Conservation (phyloP, 2,113 vertebrate species). For the Gracilinanus agilis region DNA sequence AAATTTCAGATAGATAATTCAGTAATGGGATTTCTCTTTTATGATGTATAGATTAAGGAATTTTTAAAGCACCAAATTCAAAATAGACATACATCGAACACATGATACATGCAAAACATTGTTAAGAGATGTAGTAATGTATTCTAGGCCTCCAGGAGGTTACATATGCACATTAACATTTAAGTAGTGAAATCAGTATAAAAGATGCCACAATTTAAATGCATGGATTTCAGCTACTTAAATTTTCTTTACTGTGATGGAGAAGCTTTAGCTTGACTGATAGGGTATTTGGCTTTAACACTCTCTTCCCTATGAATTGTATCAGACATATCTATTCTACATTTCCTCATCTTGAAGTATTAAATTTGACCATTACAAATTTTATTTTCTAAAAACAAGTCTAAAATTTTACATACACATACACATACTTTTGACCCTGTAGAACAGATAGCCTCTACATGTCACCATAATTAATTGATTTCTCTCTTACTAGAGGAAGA, state of each 20-base stretch:
- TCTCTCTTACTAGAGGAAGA: constrained; percentile 32
- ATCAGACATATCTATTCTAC: not conserved
- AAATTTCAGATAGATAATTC: constrained; percentile 23
- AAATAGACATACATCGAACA: not conserved
- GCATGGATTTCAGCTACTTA: not conserved
- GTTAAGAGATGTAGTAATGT: not conserved
- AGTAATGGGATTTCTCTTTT: not conserved
- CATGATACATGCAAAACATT: not conserved
- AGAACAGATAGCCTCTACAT: constrained; percentile 67
- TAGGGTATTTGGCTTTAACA: not conserved
- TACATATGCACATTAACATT: not conserved
- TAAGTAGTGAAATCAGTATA: not conserved
- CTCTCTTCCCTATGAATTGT: not conserved
- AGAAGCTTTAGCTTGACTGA: not conserved
- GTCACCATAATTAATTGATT: constrained; percentile 43
- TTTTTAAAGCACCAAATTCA: constrained; percentile 37
- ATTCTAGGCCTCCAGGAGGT: not conserved
- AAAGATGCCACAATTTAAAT: not conserved
- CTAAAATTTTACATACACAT: not conserved
- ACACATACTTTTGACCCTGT: not conserved
- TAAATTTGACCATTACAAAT: constrained; percentile 23
- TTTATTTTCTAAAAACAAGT: constrained; percentile 33
- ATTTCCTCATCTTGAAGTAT: constrained; percentile 37
- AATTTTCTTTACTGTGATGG: not conserved
- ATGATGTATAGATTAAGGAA: not conserved